Percentiles rank a stretch among this genome's conserved stretches.
Evolutionary conservation across 1,140 invertebrate species (phyloP).

Genomic region (Elymnias hypermnestra): DNA sequence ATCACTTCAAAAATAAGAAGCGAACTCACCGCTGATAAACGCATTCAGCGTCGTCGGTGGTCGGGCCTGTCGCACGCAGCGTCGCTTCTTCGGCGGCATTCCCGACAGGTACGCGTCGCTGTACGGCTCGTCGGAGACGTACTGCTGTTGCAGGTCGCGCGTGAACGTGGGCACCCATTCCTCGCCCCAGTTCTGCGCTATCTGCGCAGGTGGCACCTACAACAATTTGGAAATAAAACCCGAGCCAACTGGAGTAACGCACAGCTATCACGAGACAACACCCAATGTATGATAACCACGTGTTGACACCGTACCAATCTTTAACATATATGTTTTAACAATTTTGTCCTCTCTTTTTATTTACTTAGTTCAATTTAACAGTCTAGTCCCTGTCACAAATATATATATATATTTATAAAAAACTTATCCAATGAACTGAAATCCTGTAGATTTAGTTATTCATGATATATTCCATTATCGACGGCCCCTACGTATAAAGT

Average conservation of each 20-base stretch:
- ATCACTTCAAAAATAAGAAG: too few species aligned
- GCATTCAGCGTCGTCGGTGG: constrained; percentile 35
- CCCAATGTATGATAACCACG: background rate
- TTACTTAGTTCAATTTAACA: too few species aligned
- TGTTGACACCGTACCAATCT: too few species aligned
- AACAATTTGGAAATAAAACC: constrained; percentile 19
- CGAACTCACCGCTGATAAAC: constrained; percentile 40
- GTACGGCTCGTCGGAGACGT: constrained; percentile 32
- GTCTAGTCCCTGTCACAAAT: too few species aligned
- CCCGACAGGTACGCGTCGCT: constrained; percentile 55
- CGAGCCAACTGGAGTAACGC: constrained; percentile 3
- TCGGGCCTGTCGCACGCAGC: constrained; percentile 38
- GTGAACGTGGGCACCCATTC: constrained; percentile 48
- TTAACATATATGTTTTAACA: too few species aligned
- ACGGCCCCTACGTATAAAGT: too few species aligned
- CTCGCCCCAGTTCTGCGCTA: constrained; percentile 43
- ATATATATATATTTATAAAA: too few species aligned
- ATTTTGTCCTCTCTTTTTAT: too few species aligned
- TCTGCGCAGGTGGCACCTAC: constrained; percentile 37
- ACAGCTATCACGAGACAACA: constrained; percentile 8
- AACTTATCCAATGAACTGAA: too few species aligned
- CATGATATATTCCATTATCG: too few species aligned
- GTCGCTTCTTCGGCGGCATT: constrained; percentile 53
- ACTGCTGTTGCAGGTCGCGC: constrained; percentile 30
- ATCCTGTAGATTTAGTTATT: too few species aligned